Evolutionary conservation across 1,140 invertebrate genomes (phyloP).

Genomic region (Centruroides vittatus): DNA sequence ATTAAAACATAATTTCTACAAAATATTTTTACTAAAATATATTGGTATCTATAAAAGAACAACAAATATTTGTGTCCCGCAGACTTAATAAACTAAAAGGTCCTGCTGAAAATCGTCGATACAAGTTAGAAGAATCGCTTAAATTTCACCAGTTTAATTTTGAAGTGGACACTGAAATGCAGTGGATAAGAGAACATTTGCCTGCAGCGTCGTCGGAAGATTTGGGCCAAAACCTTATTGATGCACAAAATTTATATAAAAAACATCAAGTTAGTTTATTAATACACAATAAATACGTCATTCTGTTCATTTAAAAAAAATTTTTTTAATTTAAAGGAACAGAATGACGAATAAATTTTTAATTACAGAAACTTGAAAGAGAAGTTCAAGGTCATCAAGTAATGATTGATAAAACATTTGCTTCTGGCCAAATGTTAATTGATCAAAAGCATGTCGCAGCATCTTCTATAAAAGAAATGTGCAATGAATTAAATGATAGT

Average conservation of each 20-base stretch:
- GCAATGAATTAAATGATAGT: constrained; percentile 17
- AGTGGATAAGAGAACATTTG: constrained; percentile 87
- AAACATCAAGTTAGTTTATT: constrained; percentile 52
- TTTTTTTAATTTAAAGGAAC: no score
- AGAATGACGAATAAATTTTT: no score
- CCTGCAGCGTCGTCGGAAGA: constrained; percentile 59
- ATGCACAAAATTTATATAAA: constrained; percentile 80
- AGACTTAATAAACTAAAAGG: constrained; percentile 32
- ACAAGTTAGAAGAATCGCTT: constrained; percentile 67
- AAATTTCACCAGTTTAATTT: constrained; percentile 88
- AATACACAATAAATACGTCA: neutral
- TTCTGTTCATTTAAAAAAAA: no score
- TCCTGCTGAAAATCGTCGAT: constrained; percentile 43
- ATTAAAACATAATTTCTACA: no score
- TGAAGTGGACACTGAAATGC: constrained; percentile 80
- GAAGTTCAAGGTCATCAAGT: constrained; percentile 69
- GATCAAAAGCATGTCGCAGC: constrained; percentile 58
- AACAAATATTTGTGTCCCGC: neutral
- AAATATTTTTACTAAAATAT: no score
- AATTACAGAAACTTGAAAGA: constrained; percentile 55
- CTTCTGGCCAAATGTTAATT: constrained; percentile 50
- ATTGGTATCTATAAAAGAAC: no score
- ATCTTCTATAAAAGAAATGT: constrained; percentile 18
- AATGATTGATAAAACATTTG: constrained; percentile 64
- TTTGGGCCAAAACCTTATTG: constrained; percentile 46